Base-by-base conservation (phyloP, 2,113 vertebrate genomes). In the Dromiciops gliroides region DNA sequence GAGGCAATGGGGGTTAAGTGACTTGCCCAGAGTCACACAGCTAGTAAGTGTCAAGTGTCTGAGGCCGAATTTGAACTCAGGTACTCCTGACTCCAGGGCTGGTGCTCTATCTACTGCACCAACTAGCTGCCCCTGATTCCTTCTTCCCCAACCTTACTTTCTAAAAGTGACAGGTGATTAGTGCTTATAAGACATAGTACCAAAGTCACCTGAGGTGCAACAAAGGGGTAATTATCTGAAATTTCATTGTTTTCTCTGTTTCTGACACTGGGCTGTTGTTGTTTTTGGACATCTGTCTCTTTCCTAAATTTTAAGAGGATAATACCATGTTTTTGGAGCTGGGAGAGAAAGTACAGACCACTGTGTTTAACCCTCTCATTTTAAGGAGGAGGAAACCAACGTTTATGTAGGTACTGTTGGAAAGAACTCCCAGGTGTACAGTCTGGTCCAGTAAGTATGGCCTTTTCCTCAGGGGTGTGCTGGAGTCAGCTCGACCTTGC, bases 121-220 rank as follows among this genome's bases (percentile, higher is more conserved):
- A n/a, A n/a, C n/a, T n/a, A n/a, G n/a, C n/a, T n/a, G n/a, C n/a
- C n/a, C 60, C 96, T 92, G 25, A 26, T 97, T 96, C 93, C 94
- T 90, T 83, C 56, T 2, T 4, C 26, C 22, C 50, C 48, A 44
- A 44, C 22, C 26, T 67, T 91, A 25, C 94, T 96, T 95, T 94
- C 94, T 92, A 90, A 96, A 95, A 96, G 10, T 49, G 25, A 90
- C 31, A 93, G 23, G 49, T 60, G 51, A 48, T 53, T 48, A 92
- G 75, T 91, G 37, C 48, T 94, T 16, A 92, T 24, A 94, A 26
- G 95, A 94, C 31, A 26, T 26, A 53, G 56, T 90, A 24, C 10
- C 25, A 1, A 67, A 67, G 56, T 12, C n/a, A 44, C 16, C n/a
- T 83, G 19, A 83, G 16, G n/a, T 83, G 44, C 1, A 67, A 16